Evolutionary conservation across 64 coral and sea anemone species (phyloP).

Genomic region (Pocillopora verrucosa): DNA sequence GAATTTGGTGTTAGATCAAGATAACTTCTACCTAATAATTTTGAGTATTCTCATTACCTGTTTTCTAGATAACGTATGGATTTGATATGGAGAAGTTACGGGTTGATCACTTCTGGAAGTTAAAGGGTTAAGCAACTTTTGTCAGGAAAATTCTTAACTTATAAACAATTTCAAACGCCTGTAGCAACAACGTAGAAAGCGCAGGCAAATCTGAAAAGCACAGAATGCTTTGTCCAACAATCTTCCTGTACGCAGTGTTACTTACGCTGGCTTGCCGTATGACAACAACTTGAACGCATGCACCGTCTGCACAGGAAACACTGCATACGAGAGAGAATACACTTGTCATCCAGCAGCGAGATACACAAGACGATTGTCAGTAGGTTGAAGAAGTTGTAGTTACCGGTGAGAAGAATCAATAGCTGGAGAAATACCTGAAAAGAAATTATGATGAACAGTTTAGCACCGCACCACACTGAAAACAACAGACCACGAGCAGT

Average conservation of each 20-base stretch:
- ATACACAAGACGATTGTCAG: slow-evolving; percentile 89
- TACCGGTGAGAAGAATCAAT: slow-evolving; percentile 91
- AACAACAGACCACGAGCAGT: neutral
- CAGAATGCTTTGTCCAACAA: no score
- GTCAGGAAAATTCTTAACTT: no score
- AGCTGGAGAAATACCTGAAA: slow-evolving; percentile 85
- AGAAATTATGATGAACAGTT: neutral
- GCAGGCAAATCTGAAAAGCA: no score
- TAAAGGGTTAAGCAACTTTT: no score
- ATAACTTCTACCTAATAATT: no score
- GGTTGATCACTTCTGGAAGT: no score
- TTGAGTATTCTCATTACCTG: no score
- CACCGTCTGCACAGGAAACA: slow-evolving; percentile 62
- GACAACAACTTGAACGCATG: slow-evolving; percentile 40
- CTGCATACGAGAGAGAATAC: slow-evolving; percentile 55
- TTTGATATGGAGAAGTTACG: no score
- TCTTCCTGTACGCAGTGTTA: neutral
- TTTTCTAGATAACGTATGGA: no score
- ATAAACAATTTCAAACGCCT: no score
- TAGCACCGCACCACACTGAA: neutral
- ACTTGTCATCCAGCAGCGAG: slow-evolving; percentile 77
- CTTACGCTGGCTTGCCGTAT: slow-evolving; percentile 39
- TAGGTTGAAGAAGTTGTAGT: slow-evolving; percentile 98
- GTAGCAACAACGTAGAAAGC: no score
- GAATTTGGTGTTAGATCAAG: no score